Conservation (phyloP, 2,113 vertebrate genomes). For the Phylloscopus trochilus region DNA sequence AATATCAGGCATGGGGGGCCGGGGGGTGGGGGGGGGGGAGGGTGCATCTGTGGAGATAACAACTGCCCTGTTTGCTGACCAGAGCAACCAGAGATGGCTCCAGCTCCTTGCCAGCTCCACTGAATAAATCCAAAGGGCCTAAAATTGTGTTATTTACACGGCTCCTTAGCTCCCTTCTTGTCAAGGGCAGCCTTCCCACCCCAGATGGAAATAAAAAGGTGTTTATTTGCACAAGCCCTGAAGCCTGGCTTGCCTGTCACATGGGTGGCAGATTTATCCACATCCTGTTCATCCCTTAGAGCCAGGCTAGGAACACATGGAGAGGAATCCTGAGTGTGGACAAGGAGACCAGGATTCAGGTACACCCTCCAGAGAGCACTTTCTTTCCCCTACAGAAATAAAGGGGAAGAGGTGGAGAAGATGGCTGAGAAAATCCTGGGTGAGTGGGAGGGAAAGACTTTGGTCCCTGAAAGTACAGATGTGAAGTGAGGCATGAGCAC, state of each 20-base stretch:
- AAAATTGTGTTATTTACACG: not conserved
- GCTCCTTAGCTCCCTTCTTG: not conserved
- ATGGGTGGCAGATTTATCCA: not conserved
- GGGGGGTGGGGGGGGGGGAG: not conserved
- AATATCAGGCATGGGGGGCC: not conserved
- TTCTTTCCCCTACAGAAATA: not conserved
- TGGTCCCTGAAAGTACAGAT: not conserved
- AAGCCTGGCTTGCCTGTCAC: not conserved
- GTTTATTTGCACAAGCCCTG: not conserved
- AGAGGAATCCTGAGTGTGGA: not conserved
- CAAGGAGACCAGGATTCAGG: not conserved
- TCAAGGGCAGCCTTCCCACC: not conserved
- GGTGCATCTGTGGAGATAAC: not conserved
- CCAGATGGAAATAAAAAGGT: not conserved
- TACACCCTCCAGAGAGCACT: not conserved
- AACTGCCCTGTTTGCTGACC: slow-evolving; percentile 9
- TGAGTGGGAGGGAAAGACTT: not conserved
- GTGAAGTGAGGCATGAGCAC: not conserved
- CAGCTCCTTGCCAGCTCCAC: not conserved
- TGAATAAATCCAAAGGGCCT: not conserved
- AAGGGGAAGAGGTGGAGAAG: not conserved
- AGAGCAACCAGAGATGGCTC: not conserved
- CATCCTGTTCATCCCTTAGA: not conserved
- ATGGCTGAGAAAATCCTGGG: not conserved
- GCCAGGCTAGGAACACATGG: not conserved